Base-by-base conservation (phyloP, 2,888 invertebrate genomes). In the Netelia inedita region DNA sequence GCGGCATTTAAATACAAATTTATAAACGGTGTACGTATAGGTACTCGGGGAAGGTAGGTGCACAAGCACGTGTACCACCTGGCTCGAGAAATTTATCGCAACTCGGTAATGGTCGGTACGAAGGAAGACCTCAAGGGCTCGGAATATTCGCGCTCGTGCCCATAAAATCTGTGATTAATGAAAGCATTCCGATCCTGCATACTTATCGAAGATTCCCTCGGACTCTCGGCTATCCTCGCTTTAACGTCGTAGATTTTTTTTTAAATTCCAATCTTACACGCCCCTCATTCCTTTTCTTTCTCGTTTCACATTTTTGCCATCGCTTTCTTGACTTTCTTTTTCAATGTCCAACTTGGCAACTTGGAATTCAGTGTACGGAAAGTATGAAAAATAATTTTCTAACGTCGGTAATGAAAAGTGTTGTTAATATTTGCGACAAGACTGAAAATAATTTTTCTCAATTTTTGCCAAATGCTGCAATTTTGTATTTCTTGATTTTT, bases 111-210 rank as follows among this genome's bases (percentile, higher is more conserved):
- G 46, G 19, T 8, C n/a, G 16, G 43, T 61, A 46, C 23, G 57
- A 11, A 11, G 50, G 21, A 57, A 14, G 35, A 23, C 63, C 23
- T 59, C 9, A 75, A 72, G 83, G 75, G 68, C 19, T 43, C 57
- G 43, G 43, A 65, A 63, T 55, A 57, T 75, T 71, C 55, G 19
- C 69, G n/a, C 71, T 41, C 6, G 63, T 16, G 57, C 76, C 41
- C 57, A 63, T 81, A 75, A 81, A 81, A 75, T 71, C 2, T 14
- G 75, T 81, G 61, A 81, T 75, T 75, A 75, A 81, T 69, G 74
- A 75, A 69, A 14, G 14, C 10, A n/a, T n/a, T 35, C 1, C 11
- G 19, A 23, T 14, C 28, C 23, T 28, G 43, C 55, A 61, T 53
- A 55, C 16, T 50, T 43, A 46, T 11, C 43, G 55, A 19, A 53